Conservation (phyloP, 1,140 invertebrate species). For the Cyclina sinensis region DNA sequence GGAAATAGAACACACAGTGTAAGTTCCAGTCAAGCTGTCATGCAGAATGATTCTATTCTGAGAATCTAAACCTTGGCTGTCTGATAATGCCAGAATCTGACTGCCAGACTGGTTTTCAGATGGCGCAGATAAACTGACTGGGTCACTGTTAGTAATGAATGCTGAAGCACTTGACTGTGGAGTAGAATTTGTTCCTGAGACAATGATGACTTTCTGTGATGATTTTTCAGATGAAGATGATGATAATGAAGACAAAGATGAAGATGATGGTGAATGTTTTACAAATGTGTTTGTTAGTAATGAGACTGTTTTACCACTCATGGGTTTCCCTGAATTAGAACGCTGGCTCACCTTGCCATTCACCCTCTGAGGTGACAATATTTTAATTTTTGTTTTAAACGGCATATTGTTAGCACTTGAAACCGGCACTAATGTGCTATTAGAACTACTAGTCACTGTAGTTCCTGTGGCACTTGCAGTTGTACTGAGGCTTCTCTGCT, state of each 20-base stretch:
- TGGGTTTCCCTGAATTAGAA: constrained; percentile 27
- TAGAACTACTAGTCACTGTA: background rate
- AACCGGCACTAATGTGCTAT: background rate
- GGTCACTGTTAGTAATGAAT: background rate
- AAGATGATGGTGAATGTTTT: constrained; percentile 42
- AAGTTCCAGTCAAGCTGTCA: constrained; percentile 44
- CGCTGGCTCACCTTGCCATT: constrained; percentile 27
- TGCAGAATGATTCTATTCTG: constrained; percentile 47
- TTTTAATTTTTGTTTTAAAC: constrained; percentile 30
- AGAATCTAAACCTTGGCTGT: constrained; percentile 42
- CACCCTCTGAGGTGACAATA: background rate
- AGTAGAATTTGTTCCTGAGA: constrained; percentile 61
- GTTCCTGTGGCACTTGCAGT: background rate
- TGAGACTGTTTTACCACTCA: constrained; percentile 51
- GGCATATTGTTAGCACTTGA: background rate
- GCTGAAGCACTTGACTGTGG: constrained; percentile 4
- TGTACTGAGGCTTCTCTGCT: background rate
- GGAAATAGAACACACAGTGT: constrained; percentile 22
- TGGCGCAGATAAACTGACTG: background rate
- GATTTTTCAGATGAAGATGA: constrained; percentile 31
- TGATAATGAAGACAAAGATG: constrained; percentile 17
- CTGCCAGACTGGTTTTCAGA: background rate
- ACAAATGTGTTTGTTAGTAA: constrained; percentile 51
- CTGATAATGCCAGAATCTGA: constrained; percentile 18
- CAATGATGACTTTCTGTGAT: constrained; percentile 62